phyloP scores from a whole-genome alignment of 1,140 invertebrate species.

The Lucilia sericata region DNA sequence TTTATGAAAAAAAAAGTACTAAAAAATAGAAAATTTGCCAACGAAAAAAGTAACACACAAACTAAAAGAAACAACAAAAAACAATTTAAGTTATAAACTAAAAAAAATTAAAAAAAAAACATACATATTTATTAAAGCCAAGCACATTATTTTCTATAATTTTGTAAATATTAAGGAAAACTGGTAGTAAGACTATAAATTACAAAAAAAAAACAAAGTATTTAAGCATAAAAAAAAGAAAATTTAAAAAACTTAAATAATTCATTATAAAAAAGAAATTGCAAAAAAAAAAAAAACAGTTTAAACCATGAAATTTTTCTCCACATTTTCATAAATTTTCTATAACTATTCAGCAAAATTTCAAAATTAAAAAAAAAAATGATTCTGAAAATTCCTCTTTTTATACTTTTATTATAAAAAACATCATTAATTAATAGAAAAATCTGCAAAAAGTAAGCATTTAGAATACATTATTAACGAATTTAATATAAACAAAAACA shows the following conservation, averaged over 20 bases:
- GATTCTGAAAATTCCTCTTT: too few relatives aligned
- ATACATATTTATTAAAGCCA: conserved; percentile 20
- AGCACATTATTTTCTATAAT: conserved; percentile 8
- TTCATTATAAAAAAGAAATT: background rate
- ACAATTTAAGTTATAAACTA: conserved; percentile 40
- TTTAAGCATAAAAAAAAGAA: background rate
- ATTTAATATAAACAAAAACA: background rate
- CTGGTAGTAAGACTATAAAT: conserved; percentile 40
- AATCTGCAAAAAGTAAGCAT: background rate
- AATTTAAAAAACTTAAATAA: background rate
- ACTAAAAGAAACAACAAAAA: background rate
- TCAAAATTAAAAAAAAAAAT: too few relatives aligned
- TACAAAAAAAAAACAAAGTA: background rate
- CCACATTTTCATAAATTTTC: too few relatives aligned
- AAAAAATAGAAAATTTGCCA: conserved; percentile 37
- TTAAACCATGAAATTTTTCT: too few relatives aligned
- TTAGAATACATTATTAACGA: conserved; percentile 17
- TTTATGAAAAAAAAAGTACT: background rate
- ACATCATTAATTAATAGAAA: too few relatives aligned
- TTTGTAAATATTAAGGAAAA: conserved; percentile 41
- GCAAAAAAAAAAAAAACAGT: too few relatives aligned
- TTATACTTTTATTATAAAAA: too few relatives aligned
- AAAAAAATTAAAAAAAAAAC: conserved; percentile 6
- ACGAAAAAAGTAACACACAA: conserved; percentile 21
- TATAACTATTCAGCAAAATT: too few relatives aligned